phyloP scores from a whole-genome alignment of 2,888 invertebrate genomes.

The Orthosia gracilis region DNA sequence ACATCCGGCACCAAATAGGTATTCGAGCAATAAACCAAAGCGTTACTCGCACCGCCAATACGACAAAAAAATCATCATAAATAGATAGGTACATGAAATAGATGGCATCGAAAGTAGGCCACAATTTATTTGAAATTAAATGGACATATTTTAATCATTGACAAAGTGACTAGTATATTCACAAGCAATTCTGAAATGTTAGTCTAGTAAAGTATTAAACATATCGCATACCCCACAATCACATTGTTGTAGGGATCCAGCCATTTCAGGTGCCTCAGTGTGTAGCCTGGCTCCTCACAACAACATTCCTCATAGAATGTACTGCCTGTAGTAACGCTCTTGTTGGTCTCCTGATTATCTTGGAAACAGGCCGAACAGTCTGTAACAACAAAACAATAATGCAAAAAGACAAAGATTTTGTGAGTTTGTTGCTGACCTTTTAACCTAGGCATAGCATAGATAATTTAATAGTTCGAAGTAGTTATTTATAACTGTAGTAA shows the following conservation, averaged over 20 bases:
- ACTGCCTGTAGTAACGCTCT: conserved; percentile 72
- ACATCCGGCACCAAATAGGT: too few species aligned
- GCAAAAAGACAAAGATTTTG: neutral
- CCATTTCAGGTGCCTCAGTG: conserved; percentile 75
- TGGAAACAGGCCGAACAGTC: conserved; percentile 78
- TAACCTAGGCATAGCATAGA: neutral
- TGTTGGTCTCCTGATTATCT: conserved; percentile 64
- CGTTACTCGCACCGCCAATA: too few species aligned
- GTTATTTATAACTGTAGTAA: neutral
- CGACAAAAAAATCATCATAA: too few species aligned
- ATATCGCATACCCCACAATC: conserved; percentile 79
- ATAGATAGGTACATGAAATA: neutral
- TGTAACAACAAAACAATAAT: conserved; percentile 69
- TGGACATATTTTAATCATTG: neutral
- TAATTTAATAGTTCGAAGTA: neutral
- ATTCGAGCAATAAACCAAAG: too few species aligned
- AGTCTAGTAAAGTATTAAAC: conserved; percentile 20
- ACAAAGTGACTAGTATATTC: neutral
- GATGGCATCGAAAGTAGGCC: neutral
- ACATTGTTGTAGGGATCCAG: conserved; percentile 73
- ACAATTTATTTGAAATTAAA: neutral
- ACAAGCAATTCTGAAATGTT: neutral
- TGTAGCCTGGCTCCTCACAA: conserved; percentile 74
- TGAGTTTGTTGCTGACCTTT: too few species aligned
- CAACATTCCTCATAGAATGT: conserved; percentile 80